Percentiles rank a stretch among this genome's conserved stretches.
These are phyloP conservation scores for Globia sparganii DNA, from an alignment of 2,888 invertebrate species.

Conservation along the genomic window DNA sequence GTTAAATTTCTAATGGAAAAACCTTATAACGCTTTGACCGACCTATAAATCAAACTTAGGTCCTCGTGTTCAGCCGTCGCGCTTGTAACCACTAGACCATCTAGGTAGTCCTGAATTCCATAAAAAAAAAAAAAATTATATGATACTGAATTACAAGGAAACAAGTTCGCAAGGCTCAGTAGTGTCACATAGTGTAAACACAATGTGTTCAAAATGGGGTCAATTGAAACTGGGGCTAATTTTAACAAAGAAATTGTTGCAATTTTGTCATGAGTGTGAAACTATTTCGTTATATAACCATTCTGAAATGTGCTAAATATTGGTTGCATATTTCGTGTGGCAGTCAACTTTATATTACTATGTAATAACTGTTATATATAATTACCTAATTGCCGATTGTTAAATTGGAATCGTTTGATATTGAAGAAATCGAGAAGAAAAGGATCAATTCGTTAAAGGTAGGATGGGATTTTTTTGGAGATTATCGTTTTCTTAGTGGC, in stretches of 20 bases:
- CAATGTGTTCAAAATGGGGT: constrained; percentile 43
- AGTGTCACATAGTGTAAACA: constrained; percentile 33
- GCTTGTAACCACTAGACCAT: not conserved
- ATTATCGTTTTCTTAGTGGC: not conserved
- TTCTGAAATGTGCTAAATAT: constrained; percentile 30
- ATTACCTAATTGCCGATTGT: constrained; percentile 13
- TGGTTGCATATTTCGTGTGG: constrained; percentile 4
- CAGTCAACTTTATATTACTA: not conserved
- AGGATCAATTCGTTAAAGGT: too few species aligned
- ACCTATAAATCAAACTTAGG: not conserved
- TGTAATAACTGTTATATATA: constrained; percentile 1
- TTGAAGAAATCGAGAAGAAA: not conserved
- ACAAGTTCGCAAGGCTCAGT: constrained; percentile 22
- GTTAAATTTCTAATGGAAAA: not conserved
- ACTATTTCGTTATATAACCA: constrained; percentile 54
- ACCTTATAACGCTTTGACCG: not conserved
- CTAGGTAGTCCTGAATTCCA: not conserved
- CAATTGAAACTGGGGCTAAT: constrained; percentile 47
- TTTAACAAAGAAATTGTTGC: constrained; percentile 50
- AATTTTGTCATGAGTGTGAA: constrained; percentile 41
- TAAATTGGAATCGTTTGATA: not conserved
- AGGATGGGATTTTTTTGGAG: too few species aligned
- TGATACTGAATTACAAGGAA: constrained; percentile 48
- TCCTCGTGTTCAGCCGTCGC: not conserved
- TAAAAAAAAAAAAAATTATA: not conserved